Conservation (phyloP, 2,888 invertebrate genomes). For the Agriopis leucophaearia region DNA sequence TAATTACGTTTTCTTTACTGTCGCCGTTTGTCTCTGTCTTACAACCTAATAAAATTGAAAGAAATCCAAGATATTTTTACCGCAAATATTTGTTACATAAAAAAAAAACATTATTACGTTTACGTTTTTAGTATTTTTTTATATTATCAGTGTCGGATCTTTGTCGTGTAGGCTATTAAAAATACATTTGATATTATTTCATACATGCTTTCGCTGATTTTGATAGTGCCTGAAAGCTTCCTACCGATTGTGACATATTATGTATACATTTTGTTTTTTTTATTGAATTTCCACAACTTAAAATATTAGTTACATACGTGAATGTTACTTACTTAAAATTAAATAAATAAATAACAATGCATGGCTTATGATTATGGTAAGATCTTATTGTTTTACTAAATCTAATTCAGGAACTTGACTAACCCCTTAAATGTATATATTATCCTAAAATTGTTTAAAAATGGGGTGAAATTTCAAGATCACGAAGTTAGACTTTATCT, state of each 20-base stretch:
- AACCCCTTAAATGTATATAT: conserved; percentile 30
- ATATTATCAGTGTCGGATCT: not conserved
- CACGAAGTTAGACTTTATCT: conserved; percentile 13
- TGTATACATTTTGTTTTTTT: conserved; percentile 64
- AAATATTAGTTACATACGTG: conserved; percentile 58
- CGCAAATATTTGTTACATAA: not conserved
- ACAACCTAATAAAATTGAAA: not conserved
- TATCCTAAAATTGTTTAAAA: conserved; percentile 13
- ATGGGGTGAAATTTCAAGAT: conserved; percentile 32
- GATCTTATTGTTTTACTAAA: conserved; percentile 43
- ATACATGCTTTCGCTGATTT: conserved; percentile 75
- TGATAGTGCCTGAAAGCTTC: conserved; percentile 78
- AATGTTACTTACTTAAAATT: conserved; percentile 54
- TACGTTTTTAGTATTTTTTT: too few species aligned
- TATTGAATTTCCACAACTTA: conserved; percentile 59
- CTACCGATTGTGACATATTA: conserved; percentile 77
- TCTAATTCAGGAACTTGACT: conserved; percentile 57
- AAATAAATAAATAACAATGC: conserved; percentile 50
- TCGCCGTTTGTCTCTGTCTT: not conserved
- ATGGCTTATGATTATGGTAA: conserved; percentile 48
- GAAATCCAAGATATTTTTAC: not conserved
- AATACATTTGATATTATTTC: conserved; percentile 60
- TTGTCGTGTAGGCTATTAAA: conserved; percentile 35
- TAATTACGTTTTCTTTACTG: too few species aligned
- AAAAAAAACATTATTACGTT: too few species aligned